These are phyloP conservation scores for Poecilus cupreus DNA, from an alignment of 2,888 invertebrate genomes.

Conservation along the genomic window DNA sequence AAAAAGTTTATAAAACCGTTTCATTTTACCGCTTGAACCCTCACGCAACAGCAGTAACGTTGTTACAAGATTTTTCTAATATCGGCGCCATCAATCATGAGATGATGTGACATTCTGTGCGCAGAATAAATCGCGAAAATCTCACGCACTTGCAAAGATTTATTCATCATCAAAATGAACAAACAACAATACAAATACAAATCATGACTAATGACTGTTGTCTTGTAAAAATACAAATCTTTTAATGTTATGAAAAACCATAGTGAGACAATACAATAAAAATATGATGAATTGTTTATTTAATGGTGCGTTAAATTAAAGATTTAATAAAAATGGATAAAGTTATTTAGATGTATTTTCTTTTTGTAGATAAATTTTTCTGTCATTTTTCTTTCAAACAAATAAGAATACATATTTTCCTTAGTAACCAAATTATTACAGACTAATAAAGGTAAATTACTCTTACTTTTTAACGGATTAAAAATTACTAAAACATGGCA, in stretches of 20 bases:
- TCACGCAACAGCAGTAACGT: no score
- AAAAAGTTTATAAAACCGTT: constrained; percentile 1
- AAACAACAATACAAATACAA: constrained; percentile 23
- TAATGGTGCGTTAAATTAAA: not conserved
- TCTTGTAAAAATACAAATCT: constrained; percentile 5
- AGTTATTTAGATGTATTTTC: no score
- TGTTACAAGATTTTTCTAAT: constrained; percentile 41
- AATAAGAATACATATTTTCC: no score
- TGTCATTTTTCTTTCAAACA: no score
- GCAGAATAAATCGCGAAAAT: not conserved
- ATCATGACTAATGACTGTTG: constrained; percentile 28
- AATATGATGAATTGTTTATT: not conserved
- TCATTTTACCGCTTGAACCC: not conserved
- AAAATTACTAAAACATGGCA: no score
- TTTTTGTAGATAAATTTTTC: no score
- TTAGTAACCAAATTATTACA: no score
- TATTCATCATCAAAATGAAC: constrained; percentile 34
- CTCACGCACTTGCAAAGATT: constrained; percentile 1
- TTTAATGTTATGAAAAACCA: constrained; percentile 9
- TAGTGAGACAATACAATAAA: not conserved
- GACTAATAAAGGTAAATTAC: no score
- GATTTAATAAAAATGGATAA: not conserved
- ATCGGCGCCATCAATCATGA: constrained; percentile 35
- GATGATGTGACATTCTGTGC: constrained; percentile 4
- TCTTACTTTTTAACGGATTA: no score